These are phyloP conservation scores for Leucophenga varia DNA, from an alignment of 1,140 invertebrate genomes.

Conservation along the genomic window DNA sequence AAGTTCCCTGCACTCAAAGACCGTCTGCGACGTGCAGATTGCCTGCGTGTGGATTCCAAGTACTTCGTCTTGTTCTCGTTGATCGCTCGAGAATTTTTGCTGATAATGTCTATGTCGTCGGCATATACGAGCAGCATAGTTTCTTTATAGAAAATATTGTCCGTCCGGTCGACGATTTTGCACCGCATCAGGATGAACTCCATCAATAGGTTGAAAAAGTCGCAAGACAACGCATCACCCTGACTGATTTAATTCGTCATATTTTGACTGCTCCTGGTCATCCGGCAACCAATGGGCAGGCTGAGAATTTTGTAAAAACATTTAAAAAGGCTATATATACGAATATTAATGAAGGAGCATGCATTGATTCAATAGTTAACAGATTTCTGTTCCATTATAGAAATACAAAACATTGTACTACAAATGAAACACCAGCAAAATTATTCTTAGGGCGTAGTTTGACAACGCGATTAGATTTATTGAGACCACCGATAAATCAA, in stretches of 20 bases:
- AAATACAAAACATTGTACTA: conserved; percentile 1
- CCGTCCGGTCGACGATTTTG: too few relatives aligned
- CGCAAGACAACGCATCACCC: too few relatives aligned
- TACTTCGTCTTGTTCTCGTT: too few relatives aligned
- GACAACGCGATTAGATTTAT: conserved; percentile 1
- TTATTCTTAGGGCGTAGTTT: background rate
- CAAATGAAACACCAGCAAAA: background rate
- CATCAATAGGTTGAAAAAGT: too few relatives aligned
- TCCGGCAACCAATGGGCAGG: background rate
- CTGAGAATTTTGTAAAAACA: conserved; percentile 2
- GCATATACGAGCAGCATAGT: too few relatives aligned
- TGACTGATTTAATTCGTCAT: background rate
- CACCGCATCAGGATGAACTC: too few relatives aligned
- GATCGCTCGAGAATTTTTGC: too few relatives aligned
- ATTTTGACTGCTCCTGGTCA: background rate
- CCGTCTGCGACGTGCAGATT: too few relatives aligned
- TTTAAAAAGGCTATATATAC: background rate
- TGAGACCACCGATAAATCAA: conserved; percentile 1
- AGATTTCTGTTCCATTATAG: conserved; percentile 2
- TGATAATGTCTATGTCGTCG: too few relatives aligned
- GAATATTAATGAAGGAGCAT: background rate
- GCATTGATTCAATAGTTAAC: background rate
- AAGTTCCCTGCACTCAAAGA: too few relatives aligned
- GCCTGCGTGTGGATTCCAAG: too few relatives aligned
- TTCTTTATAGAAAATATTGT: too few relatives aligned